Evolutionary conservation across 1,140 invertebrate genomes (phyloP).

Genomic region (Monochamus saltuarius): DNA sequence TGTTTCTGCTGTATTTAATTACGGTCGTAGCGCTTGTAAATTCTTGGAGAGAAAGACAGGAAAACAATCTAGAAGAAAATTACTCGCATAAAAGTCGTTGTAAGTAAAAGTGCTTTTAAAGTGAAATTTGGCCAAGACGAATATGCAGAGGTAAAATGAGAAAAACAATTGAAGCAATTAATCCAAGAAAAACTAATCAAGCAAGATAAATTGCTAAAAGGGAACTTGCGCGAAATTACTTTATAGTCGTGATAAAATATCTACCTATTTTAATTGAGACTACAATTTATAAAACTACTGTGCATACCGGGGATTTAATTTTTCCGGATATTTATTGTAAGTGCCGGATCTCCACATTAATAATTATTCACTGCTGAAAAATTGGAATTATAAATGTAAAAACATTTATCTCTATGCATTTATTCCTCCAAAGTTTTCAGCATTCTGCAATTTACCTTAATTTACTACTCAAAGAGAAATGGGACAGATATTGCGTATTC

Average conservation of each 20-base stretch:
- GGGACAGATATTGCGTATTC: too few species aligned
- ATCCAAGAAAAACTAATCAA: constrained; percentile 54
- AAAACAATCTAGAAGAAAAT: constrained; percentile 38
- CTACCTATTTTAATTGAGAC: constrained; percentile 50
- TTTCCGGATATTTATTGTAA: too few species aligned
- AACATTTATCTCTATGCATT: too few species aligned
- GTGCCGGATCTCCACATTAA: too few species aligned
- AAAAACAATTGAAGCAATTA: constrained; percentile 54
- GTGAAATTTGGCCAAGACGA: constrained; percentile 46
- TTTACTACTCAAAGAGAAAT: too few species aligned
- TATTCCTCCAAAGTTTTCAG: too few species aligned
- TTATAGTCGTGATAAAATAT: constrained; percentile 52
- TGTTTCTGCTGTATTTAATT: constrained; percentile 24
- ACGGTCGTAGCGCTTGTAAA: constrained; percentile 13
- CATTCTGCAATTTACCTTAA: too few species aligned
- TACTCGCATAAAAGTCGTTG: constrained; percentile 33
- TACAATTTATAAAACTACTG: constrained; percentile 47
- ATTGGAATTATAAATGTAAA: too few species aligned
- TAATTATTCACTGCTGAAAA: too few species aligned
- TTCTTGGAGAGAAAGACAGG: constrained; percentile 14
- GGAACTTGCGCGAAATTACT: constrained; percentile 48
- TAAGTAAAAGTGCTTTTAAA: constrained; percentile 41
- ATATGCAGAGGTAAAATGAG: constrained; percentile 51
- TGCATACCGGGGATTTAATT: constrained; percentile 15
- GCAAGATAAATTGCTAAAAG: constrained; percentile 51